These are phyloP conservation scores for Gephyroberyx darwinii DNA, from an alignment of 2,797 vertebrate species.

Conservation along the genomic window DNA sequence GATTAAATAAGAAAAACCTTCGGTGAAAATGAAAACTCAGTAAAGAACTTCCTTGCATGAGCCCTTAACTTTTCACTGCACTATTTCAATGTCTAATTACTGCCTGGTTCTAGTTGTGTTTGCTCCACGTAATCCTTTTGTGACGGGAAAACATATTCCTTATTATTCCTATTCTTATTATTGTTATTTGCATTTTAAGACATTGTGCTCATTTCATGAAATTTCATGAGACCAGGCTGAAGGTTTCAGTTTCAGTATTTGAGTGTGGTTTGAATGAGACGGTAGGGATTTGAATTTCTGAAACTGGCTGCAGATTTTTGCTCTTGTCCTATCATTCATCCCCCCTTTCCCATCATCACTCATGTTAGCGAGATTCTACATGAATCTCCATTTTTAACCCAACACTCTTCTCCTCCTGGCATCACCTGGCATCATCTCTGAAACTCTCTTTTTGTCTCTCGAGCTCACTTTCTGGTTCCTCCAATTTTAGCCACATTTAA, in stretches of 20 bases:
- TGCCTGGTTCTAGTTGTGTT: no score
- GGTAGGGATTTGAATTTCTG: neutral
- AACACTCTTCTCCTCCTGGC: slow-evolving; percentile 6
- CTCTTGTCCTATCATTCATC: neutral
- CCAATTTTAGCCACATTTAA: slow-evolving; percentile 58
- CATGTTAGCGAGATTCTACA: neutral
- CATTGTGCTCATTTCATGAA: no score
- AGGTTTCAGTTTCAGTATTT: neutral
- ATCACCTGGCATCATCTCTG: neutral
- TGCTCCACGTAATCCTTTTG: no score
- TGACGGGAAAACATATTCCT: no score
- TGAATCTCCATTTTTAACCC: slow-evolving; percentile 22
- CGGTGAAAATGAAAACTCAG: no score
- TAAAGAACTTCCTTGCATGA: no score
- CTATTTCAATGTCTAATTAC: no score
- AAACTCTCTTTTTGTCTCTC: slow-evolving; percentile 23
- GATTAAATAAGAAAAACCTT: no score
- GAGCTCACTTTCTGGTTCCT: slow-evolving; percentile 22
- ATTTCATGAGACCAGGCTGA: neutral
- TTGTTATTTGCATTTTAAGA: neutral
- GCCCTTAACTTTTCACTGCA: no score
- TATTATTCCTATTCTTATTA: no score
- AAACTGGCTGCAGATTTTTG: neutral
- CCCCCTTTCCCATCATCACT: neutral
- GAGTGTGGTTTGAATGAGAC: neutral